phyloP scores from a whole-genome alignment of 2,888 invertebrate species.

The Drosophila pegasa region DNA sequence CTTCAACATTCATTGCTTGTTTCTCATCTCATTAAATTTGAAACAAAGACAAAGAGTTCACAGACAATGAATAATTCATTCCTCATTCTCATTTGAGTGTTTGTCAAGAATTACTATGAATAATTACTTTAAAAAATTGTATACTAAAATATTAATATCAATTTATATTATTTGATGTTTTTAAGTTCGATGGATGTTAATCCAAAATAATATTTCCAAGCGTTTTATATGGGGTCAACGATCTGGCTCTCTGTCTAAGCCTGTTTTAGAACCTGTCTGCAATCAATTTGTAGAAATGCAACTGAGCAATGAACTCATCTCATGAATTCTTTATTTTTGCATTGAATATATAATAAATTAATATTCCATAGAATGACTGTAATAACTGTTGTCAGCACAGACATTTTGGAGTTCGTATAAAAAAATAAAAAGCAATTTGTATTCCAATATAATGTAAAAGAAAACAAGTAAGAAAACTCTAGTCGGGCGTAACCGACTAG shows the following conservation, averaged over 20 bases:
- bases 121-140: not conserved
- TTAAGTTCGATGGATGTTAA: not conserved
- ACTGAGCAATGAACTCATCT: not conserved
- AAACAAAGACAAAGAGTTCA: no score
- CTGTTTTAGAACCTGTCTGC: conserved; percentile 31
- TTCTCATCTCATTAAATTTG: no score
- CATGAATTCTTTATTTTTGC: conserved; percentile 1
- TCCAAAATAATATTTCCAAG: not conserved
- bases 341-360: not conserved
- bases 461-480: no score
- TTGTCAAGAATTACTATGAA: not conserved
- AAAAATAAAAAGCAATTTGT: not conserved
- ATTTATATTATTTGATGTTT: not conserved
- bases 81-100: not conserved
- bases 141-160: not conserved
- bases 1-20: no score
- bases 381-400: not conserved
- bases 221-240: conserved; percentile 6
- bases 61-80: not conserved
- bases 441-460: not conserved
- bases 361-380: not conserved
- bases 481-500: no score
- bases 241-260: conserved; percentile 11
- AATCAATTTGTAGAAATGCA: conserved; percentile 7
- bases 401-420: not conserved